A percentile compares a stretch with the other conserved stretches of the same genome.
Evolutionary conservation across 2,888 invertebrate genomes (phyloP).

Genomic region (Cryptophagus acutangulus): DNA sequence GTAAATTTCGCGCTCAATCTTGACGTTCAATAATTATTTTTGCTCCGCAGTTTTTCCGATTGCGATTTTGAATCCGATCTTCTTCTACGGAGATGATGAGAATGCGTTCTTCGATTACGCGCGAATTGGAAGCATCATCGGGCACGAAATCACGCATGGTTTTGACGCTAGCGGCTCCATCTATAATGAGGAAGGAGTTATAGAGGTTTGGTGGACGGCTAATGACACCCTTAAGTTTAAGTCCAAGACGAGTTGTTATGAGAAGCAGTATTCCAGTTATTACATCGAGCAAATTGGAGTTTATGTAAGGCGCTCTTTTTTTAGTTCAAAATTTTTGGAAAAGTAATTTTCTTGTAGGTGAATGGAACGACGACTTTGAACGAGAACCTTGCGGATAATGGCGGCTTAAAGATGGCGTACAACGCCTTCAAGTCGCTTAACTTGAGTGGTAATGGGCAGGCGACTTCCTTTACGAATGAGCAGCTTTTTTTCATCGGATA

Average conservation of each 20-base stretch:
- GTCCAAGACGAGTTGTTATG: constrained; percentile 43
- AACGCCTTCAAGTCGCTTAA: constrained; percentile 39
- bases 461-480: constrained; percentile 31
- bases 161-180: constrained; percentile 41
- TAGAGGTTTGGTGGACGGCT: constrained; percentile 41
- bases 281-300: constrained; percentile 40
- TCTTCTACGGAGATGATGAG: constrained; percentile 39
- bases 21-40: constrained; percentile 2
- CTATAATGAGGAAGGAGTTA: constrained; percentile 56
- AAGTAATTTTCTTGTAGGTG: constrained; percentile 34
- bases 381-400: constrained; percentile 48
- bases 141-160: constrained; percentile 56
- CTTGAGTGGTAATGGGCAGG: constrained; percentile 10
- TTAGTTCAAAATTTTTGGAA: neutral
- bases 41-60: constrained; percentile 38
- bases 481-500: constrained; percentile 46
- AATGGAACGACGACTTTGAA: constrained; percentile 51
- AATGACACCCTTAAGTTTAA: constrained; percentile 39
- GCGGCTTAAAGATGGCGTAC: constrained; percentile 42
- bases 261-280: constrained; percentile 47
- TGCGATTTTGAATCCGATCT: constrained; percentile 40
- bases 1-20: constrained; percentile 39
- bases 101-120: constrained; percentile 42
- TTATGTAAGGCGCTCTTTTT: constrained; percentile 30
- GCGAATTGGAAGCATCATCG: constrained; percentile 54